A percentile compares a stretch with the other conserved stretches of the same genome.
These are phyloP conservation scores for Actinostola sp. DNA, from an alignment of 92 coral and sea anemone genomes.

Conservation along the genomic window DNA sequence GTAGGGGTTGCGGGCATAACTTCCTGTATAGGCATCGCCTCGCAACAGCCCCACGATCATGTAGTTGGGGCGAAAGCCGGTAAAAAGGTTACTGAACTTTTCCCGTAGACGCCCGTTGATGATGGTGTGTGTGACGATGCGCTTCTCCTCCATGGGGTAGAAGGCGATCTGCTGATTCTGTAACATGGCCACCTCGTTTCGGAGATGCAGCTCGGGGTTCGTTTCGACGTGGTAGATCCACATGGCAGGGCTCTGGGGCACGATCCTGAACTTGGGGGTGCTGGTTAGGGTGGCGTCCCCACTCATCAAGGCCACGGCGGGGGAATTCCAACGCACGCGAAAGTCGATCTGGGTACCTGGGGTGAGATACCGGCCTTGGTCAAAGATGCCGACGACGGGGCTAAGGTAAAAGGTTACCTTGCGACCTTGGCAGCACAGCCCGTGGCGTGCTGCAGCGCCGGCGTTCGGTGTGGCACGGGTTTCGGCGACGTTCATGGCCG, in stretches of 20 bases:
- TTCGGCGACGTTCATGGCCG: too few species aligned
- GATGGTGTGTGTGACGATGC: neutral
- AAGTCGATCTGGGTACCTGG: slow-evolving; percentile 10
- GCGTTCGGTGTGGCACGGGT: too few species aligned
- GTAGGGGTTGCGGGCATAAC: neutral
- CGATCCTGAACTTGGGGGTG: slow-evolving; percentile 1
- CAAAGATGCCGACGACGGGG: neutral
- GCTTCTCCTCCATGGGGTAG: neutral
- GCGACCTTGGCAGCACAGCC: neutral
- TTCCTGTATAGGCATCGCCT: slow-evolving; percentile 1
- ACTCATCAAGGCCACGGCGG: neutral
- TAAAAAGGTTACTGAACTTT: neutral
- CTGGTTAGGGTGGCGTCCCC: neutral
- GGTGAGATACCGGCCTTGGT: neutral
- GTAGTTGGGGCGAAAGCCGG: slow-evolving; percentile 5
- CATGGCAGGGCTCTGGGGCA: neutral
- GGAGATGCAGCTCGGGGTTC: neutral
- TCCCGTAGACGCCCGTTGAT: neutral
- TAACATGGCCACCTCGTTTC: neutral
- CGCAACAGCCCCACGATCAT: slow-evolving; percentile 5
- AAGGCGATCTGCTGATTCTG: slow-evolving; percentile 2
- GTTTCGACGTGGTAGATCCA: neutral
- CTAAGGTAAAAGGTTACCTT: neutral
- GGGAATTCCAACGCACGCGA: slow-evolving; percentile 1
- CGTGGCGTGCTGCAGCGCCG: neutral